phyloP scores from a whole-genome alignment of 2,113 vertebrate genomes.

The Pheucticus melanocephalus region DNA sequence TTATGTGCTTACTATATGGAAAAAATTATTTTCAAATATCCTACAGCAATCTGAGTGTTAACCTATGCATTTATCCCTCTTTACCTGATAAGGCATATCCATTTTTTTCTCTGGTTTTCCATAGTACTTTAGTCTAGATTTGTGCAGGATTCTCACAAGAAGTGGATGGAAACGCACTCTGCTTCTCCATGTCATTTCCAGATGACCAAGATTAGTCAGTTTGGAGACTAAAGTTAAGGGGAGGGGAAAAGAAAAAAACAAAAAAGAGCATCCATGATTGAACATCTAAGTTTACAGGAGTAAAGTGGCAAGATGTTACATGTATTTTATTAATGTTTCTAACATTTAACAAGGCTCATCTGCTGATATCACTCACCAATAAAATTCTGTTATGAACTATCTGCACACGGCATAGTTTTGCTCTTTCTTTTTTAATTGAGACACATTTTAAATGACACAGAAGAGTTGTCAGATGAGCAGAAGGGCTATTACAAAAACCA shows the following conservation, averaged over 20 bases:
- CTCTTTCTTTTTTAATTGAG: not conserved
- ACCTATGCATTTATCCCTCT: not conserved
- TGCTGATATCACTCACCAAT: not conserved
- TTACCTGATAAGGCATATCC: conserved; percentile 89
- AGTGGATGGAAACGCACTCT: conserved; percentile 73
- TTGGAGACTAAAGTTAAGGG: conserved; percentile 73
- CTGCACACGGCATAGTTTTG: not conserved
- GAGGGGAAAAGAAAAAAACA: not conserved
- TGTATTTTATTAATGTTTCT: not conserved
- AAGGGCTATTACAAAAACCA: not conserved
- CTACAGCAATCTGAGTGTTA: not conserved
- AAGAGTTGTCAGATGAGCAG: not conserved
- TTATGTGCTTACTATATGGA: not conserved
- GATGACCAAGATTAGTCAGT: conserved; percentile 74
- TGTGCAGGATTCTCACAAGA: conserved; percentile 87
- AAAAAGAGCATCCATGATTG: not conserved
- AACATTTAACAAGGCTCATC: not conserved
- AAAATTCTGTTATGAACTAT: not conserved
- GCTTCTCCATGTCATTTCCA: conserved; percentile 77
- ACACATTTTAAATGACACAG: not conserved
- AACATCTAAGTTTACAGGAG: not conserved
- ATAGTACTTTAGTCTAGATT: conserved; percentile 87
- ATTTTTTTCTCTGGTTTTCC: conserved; percentile 81
- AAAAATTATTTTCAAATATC: not conserved
- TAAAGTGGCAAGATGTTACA: not conserved